Conservation (phyloP, 2,888 invertebrate species). For the Phengaris arion region DNA sequence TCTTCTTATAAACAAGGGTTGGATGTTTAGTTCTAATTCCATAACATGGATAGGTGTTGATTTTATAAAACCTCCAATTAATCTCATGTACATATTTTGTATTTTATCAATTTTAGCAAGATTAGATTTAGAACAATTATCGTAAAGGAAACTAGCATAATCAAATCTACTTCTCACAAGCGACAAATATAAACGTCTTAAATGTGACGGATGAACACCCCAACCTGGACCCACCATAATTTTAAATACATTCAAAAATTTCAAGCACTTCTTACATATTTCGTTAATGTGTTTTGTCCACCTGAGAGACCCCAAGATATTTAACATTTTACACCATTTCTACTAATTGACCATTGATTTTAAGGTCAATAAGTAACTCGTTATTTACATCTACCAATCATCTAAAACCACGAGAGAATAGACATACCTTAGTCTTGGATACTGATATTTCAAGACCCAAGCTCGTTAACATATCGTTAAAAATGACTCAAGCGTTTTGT, state of each 20-base stretch:
- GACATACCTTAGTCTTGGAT: neutral
- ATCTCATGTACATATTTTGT: neutral
- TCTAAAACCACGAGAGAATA: neutral
- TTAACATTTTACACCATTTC: neutral
- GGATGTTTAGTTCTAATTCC: no score
- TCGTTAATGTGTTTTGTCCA: neutral
- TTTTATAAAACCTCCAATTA: conserved; percentile 11
- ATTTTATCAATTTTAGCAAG: neutral
- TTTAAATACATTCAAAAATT: conserved; percentile 41
- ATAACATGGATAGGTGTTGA: neutral
- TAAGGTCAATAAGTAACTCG: neutral
- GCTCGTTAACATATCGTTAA: neutral
- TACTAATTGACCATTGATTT: neutral
- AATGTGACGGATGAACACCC: conserved; percentile 43
- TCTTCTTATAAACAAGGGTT: no score
- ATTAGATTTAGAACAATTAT: neutral
- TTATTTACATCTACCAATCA: neutral
- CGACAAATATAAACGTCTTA: conserved; percentile 40
- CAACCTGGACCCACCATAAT: conserved; percentile 40
- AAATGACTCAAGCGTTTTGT: neutral
- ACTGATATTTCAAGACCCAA: neutral
- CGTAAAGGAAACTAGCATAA: conserved; percentile 33
- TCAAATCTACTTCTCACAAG: conserved; percentile 41
- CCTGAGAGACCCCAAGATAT: neutral
- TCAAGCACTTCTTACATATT: conserved; percentile 34